Evolutionary conservation across 2,113 vertebrate species (phyloP).

Genomic region (Campylorhamphus procurvoides): DNA sequence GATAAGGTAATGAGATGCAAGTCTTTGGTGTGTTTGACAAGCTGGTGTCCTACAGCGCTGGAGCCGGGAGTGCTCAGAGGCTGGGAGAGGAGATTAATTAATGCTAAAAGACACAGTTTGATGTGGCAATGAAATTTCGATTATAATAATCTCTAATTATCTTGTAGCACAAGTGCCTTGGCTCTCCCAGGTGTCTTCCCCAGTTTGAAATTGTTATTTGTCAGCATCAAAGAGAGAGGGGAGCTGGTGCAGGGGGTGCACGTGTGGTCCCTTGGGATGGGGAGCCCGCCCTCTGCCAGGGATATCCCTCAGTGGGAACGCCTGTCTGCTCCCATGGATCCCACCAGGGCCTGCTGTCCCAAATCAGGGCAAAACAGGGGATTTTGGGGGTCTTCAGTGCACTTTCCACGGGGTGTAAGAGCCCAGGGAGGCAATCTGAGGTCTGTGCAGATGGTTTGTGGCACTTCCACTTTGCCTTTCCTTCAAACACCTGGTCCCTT

Average conservation of each 20-base stretch:
- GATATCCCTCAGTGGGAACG: fast-evolving
- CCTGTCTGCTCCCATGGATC: background rate
- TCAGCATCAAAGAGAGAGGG: background rate
- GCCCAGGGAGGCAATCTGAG: background rate
- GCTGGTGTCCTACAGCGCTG: constrained; percentile 60
- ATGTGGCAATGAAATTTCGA: constrained; percentile 80
- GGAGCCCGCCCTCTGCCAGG: background rate
- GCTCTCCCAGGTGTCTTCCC: constrained; percentile 75
- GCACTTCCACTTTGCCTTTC: background rate
- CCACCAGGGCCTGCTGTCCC: background rate
- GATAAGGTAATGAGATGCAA: constrained; percentile 72
- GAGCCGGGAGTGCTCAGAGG: constrained; percentile 59
- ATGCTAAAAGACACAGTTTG: constrained; percentile 80
- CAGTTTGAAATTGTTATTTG: constrained; percentile 65
- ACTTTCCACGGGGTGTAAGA: fast-evolving
- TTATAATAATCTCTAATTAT: constrained; percentile 84
- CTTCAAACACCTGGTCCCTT: background rate
- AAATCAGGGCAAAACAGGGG: fast-evolving
- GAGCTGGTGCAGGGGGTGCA: background rate
- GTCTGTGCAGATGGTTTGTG: background rate
- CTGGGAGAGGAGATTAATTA: constrained; percentile 80
- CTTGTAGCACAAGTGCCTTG: constrained; percentile 70
- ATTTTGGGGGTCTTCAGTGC: fast-evolving
- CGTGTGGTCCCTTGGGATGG: background rate
- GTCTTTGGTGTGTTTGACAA: constrained; percentile 69